Percentiles rank a stretch among this genome's conserved stretches.
These are phyloP conservation scores for Ormyrus nitidulus DNA, from an alignment of 2,888 invertebrate species.

Conservation along the genomic window DNA sequence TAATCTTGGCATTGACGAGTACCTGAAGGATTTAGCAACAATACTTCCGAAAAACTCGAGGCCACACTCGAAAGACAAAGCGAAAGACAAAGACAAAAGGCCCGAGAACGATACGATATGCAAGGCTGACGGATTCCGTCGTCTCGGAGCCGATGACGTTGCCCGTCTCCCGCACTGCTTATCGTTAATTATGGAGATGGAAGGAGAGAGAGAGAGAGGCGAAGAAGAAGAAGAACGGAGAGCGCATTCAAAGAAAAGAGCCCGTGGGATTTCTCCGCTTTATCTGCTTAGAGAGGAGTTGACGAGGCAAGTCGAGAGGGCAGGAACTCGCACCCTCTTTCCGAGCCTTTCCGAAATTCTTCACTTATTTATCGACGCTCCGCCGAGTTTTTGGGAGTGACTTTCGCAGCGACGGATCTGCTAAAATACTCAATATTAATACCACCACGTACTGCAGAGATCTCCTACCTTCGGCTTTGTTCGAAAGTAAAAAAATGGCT, in stretches of 20 bases:
- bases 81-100: background rate
- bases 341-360: background rate
- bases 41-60: too few relatives aligned
- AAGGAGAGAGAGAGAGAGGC: conserved; percentile 11
- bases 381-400: too few relatives aligned
- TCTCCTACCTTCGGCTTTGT: too few relatives aligned
- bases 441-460: too few relatives aligned
- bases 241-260: conserved; percentile 18
- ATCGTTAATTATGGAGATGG: conserved; percentile 56
- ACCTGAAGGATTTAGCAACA: too few relatives aligned
- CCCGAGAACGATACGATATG: conserved; percentile 14
- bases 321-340: background rate
- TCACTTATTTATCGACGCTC: conserved; percentile 36
- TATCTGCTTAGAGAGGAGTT: conserved; percentile 35
- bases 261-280: conserved; percentile 29
- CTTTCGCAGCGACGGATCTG: too few relatives aligned
- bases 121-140: conserved; percentile 16
- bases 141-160: conserved; percentile 7
- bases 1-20: too few relatives aligned
- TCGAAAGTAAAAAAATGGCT: too few relatives aligned
- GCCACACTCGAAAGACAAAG: background rate
- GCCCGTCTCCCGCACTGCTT: conserved; percentile 14
- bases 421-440: too few relatives aligned
- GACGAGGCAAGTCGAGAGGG: conserved; percentile 12
- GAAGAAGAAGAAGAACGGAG: conserved; percentile 15